phyloP scores from a whole-genome alignment of 2,888 invertebrate species.

The Tiliacea citrago region DNA sequence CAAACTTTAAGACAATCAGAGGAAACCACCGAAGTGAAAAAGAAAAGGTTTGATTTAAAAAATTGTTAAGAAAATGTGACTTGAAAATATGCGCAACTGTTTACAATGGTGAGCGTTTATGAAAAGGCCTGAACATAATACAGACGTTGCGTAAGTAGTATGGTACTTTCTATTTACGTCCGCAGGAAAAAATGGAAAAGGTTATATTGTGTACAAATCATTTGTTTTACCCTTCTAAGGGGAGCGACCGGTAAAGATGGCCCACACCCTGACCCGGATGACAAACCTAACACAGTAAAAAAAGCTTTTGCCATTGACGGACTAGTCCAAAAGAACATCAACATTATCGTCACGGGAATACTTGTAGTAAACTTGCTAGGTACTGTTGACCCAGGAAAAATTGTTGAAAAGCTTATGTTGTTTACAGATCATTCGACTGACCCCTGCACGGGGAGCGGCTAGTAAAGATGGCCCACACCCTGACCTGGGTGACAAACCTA shows the following conservation, averaged over 20 bases:
- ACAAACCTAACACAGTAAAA: not conserved
- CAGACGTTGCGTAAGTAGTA: not conserved
- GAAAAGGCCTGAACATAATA: not conserved
- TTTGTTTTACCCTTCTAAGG: not conserved
- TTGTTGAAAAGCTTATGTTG: not conserved
- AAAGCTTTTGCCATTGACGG: too few species aligned
- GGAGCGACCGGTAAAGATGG: not conserved
- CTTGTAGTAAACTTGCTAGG: too few species aligned
- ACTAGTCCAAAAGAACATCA: too few species aligned
- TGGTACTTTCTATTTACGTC: not conserved
- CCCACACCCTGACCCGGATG: not conserved
- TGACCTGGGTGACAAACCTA: not conserved
- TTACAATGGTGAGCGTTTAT: not conserved
- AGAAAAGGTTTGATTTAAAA: slow-evolving; percentile 1
- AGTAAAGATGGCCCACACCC: too few species aligned
- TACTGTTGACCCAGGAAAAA: too few species aligned
- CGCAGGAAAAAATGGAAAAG: not conserved
- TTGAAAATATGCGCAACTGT: not conserved
- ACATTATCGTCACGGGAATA: too few species aligned
- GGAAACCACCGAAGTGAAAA: slow-evolving; percentile 10
- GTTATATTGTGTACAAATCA: not conserved
- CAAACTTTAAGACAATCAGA: slow-evolving; percentile 29
- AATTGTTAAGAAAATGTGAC: not conserved
- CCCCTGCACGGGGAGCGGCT: not conserved
- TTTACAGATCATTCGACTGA: not conserved